Evolutionary conservation across 64 coral and sea anemone genomes (phyloP).

Genomic region (Orbicella faveolata): DNA sequence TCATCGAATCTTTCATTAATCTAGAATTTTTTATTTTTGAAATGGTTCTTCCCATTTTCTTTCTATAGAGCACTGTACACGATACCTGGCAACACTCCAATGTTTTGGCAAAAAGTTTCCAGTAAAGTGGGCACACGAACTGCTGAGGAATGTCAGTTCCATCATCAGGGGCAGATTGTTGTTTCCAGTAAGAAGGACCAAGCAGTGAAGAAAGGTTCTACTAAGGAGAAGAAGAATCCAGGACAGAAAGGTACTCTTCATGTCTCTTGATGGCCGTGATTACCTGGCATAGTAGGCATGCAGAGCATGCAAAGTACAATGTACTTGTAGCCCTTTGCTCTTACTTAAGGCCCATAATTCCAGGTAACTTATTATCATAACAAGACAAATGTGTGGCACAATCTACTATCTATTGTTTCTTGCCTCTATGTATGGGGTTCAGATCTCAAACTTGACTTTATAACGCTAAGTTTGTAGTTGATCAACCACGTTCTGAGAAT

Average conservation of each 20-base stretch:
- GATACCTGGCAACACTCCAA: constrained; percentile 48
- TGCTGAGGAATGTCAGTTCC: constrained; percentile 73
- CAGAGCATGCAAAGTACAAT: too few species aligned
- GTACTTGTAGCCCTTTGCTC: too few species aligned
- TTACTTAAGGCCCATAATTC: too few species aligned
- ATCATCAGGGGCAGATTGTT: constrained; percentile 59
- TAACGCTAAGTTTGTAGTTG: too few species aligned
- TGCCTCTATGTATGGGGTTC: too few species aligned
- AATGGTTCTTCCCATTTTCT: neutral
- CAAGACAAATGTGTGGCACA: too few species aligned
- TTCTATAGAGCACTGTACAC: constrained; percentile 48
- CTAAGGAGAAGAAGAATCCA: constrained; percentile 33
- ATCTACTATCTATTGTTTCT: too few species aligned
- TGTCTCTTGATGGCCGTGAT: too few species aligned
- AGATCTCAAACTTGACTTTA: too few species aligned
- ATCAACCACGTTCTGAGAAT: too few species aligned
- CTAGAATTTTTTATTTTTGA: neutral
- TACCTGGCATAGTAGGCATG: too few species aligned
- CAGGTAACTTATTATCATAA: too few species aligned
- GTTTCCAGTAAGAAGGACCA: constrained; percentile 24
- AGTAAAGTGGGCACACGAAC: constrained; percentile 67
- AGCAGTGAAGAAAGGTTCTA: constrained; percentile 1
- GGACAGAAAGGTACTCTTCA: constrained; percentile 17
- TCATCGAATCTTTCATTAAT: neutral
- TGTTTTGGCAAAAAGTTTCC: constrained; percentile 83